Percentiles rank a stretch among this genome's conserved stretches.
Evolutionary conservation across 2,888 invertebrate species (phyloP).

Genomic region (Blastobasis adustella): DNA sequence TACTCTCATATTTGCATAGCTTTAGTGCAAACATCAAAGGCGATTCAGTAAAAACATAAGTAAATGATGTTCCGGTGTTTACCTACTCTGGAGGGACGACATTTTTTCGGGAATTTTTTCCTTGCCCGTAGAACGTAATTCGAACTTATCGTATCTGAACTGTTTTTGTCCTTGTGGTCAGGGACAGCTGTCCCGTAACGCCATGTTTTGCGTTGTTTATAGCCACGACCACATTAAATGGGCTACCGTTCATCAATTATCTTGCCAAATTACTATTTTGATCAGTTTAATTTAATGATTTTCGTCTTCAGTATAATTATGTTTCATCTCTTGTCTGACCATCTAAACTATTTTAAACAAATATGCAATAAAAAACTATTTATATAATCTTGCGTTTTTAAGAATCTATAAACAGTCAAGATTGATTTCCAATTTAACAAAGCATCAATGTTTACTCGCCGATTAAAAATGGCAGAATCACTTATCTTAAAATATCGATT

Average conservation of each 20-base stretch:
- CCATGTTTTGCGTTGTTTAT: constrained; percentile 55
- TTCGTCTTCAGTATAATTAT: too few relatives aligned
- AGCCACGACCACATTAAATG: constrained; percentile 31
- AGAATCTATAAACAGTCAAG: too few relatives aligned
- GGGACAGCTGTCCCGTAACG: constrained; percentile 61
- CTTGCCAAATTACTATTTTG: too few relatives aligned
- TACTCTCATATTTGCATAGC: neutral
- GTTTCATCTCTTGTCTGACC: too few relatives aligned
- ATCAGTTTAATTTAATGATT: too few relatives aligned
- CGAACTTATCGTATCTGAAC: constrained; percentile 69
- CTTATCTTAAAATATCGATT: constrained; percentile 3
- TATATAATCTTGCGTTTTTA: too few relatives aligned
- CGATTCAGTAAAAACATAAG: constrained; percentile 20
- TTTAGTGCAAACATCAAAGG: constrained; percentile 19
- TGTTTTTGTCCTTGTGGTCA: constrained; percentile 69
- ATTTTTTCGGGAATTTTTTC: constrained; percentile 44
- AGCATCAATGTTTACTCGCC: too few relatives aligned
- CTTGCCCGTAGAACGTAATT: constrained; percentile 59
- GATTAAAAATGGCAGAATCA: neutral
- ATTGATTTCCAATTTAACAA: neutral
- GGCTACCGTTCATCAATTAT: constrained; percentile 12
- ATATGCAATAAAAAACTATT: too few relatives aligned
- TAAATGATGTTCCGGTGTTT: constrained; percentile 12
- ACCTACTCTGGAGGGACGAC: constrained; percentile 50
- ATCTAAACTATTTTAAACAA: too few relatives aligned